These are phyloP conservation scores for Agapornis canus DNA, from an alignment of 2,797 vertebrate species.

Conservation along the genomic window DNA sequence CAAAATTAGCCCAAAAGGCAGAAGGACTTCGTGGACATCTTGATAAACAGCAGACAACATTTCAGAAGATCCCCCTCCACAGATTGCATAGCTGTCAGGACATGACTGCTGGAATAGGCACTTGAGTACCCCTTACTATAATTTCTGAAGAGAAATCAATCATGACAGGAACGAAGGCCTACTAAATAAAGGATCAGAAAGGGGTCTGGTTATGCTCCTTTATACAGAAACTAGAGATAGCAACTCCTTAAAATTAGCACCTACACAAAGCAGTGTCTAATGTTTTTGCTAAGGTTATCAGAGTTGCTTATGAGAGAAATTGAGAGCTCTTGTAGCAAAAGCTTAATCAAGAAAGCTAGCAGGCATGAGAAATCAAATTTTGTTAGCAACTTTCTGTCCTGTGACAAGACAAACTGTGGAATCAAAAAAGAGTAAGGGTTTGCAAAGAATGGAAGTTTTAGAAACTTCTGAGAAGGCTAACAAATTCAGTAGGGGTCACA, in stretches of 20 bases:
- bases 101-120: not conserved
- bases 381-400: not conserved
- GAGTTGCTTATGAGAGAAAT: not conserved
- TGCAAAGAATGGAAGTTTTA: not conserved
- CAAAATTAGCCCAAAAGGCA: not conserved
- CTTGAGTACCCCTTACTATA: not conserved
- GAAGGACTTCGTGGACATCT: not conserved
- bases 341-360: not conserved
- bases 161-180: not conserved
- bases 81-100: not conserved
- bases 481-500: not conserved
- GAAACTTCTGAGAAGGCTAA: not conserved
- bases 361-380: not conserved
- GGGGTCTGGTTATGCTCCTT: not conserved
- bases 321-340: not conserved
- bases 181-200: not conserved
- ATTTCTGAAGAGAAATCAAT: not conserved
- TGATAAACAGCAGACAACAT: not conserved
- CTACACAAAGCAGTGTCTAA: not conserved
- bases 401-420: not conserved
- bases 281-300: not conserved
- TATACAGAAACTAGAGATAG: not conserved
- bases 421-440: not conserved
- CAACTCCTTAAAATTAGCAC: not conserved
- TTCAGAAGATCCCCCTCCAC: not conserved